Conservation (phyloP, 2,113 vertebrate species). For the Sigmodon hispidus region DNA sequence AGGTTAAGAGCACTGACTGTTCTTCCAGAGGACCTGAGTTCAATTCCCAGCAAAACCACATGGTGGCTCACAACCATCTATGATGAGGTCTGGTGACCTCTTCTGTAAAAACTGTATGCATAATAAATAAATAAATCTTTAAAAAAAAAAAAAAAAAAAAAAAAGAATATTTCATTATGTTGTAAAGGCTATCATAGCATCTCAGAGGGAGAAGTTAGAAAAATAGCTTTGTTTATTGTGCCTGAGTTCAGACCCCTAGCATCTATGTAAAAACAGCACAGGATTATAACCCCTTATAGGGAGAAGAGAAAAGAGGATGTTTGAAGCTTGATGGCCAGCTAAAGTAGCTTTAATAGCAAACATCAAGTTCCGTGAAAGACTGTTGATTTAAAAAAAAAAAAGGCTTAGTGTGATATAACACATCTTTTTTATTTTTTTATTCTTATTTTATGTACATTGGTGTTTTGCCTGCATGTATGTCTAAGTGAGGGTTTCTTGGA, state of each 20-base stretch:
- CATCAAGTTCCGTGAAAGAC: not conserved
- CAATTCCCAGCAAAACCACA: too few species aligned
- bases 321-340: not conserved
- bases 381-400: not conserved
- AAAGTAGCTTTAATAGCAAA: not conserved
- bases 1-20: too few species aligned
- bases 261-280: not conserved
- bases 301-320: not conserved
- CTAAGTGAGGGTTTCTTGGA: too few species aligned
- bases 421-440: too few species aligned
- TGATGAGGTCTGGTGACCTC: too few species aligned
- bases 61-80: too few species aligned
- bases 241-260: not conserved
- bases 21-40: too few species aligned
- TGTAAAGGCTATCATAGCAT: not conserved
- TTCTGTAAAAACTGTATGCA: too few species aligned
- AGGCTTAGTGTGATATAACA: not conserved
- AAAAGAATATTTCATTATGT: slow-evolving; percentile 5
- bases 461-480: too few species aligned
- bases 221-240: not conserved
- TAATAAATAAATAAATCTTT: too few species aligned
- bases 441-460: too few species aligned
- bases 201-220: not conserved
- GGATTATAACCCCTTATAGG: not conserved
- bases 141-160: too few species aligned